phyloP scores from a whole-genome alignment of 2,888 invertebrate species.

The Abscondita cerata region DNA sequence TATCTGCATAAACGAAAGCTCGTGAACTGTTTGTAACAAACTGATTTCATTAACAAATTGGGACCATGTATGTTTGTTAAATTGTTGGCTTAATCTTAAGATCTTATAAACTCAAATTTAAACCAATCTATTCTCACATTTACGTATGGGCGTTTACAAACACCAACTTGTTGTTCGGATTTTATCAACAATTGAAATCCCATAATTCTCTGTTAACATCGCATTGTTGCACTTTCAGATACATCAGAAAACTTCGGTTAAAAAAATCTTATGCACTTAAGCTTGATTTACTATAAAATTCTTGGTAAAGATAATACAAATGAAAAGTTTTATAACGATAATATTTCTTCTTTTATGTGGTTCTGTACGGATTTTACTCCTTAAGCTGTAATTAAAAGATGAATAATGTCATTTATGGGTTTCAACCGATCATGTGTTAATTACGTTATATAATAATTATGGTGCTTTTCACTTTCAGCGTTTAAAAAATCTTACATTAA shows the following conservation, averaged over 20 bases:
- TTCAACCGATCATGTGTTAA: constrained; percentile 36
- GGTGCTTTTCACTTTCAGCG: no score
- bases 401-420: constrained; percentile 12
- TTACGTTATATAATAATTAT: constrained; percentile 36
- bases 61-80: constrained; percentile 48
- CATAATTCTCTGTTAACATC: constrained; percentile 34
- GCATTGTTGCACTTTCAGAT: constrained; percentile 26
- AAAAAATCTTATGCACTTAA: not conserved
- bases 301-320: not conserved
- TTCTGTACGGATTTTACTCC: constrained; percentile 20
- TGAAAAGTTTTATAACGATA: constrained; percentile 16
- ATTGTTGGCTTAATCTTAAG: constrained; percentile 47
- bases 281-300: constrained; percentile 2
- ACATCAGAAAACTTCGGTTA: not conserved
- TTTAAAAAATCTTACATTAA: constrained; percentile 11
- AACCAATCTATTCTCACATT: constrained; percentile 43
- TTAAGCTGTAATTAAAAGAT: constrained; percentile 22
- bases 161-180: constrained; percentile 42
- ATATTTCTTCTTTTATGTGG: constrained; percentile 28
- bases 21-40: constrained; percentile 44
- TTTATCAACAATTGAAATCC: constrained; percentile 38
- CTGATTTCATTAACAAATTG: constrained; percentile 56
- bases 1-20: constrained; percentile 36
- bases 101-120: constrained; percentile 41
- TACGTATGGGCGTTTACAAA: constrained; percentile 46